Evolutionary conservation across 2,113 vertebrate species (phyloP).

Genomic region (Rhadina sibilatrix): DNA sequence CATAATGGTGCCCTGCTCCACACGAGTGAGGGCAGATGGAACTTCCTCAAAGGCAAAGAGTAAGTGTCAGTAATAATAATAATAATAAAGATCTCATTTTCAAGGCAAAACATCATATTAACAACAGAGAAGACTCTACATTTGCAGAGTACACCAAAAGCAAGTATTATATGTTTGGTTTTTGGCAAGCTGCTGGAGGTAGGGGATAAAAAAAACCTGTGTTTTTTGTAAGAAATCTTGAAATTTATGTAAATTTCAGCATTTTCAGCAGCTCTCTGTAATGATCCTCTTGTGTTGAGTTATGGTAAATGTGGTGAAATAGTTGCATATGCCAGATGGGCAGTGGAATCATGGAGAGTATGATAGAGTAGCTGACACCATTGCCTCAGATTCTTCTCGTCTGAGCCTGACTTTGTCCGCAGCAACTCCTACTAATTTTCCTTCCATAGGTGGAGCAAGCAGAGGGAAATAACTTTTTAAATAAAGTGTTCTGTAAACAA

Average conservation of each 20-base stretch:
- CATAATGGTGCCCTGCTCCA: background rate
- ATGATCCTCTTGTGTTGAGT: background rate
- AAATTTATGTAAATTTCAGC: background rate
- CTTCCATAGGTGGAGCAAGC: background rate
- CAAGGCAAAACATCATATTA: background rate
- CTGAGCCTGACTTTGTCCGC: background rate
- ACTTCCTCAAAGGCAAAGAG: background rate
- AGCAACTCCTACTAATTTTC: background rate
- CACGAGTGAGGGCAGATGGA: background rate
- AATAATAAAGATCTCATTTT: background rate
- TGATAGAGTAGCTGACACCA: background rate
- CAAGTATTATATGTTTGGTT: rapidly evolving
- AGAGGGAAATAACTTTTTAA: background rate
- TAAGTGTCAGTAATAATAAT: background rate
- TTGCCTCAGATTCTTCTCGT: background rate
- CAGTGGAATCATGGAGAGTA: background rate
- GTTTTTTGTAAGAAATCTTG: background rate
- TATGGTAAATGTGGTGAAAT: background rate
- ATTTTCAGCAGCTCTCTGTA: background rate
- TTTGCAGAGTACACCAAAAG: background rate
- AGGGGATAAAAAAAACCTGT: background rate
- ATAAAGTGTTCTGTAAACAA: background rate
- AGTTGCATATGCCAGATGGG: background rate
- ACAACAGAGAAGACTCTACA: background rate
- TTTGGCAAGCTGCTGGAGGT: background rate